Base-by-base conservation (phyloP, 1,140 invertebrate genomes). In the Phortica variegata region DNA sequence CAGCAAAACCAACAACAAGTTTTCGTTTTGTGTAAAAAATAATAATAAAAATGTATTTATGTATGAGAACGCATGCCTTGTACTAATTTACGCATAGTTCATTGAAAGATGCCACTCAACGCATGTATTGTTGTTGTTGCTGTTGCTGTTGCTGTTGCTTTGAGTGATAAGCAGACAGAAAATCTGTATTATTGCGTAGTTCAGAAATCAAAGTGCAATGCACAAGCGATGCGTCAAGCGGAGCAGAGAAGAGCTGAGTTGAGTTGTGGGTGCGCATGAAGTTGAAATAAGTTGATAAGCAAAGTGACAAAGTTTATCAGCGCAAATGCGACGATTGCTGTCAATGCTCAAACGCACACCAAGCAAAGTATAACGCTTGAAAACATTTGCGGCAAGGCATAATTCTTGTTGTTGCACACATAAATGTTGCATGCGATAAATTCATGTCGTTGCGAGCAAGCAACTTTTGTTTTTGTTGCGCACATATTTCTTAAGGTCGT, bases 401-500 rank as follows among this genome's bases (percentile, higher is more conserved):
- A n/a, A n/a, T n/a, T n/a, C n/a, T n/a, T n/a, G n/a, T n/a, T n/a
- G n/a, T n/a, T n/a, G n/a, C n/a, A n/a, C n/a, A n/a, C n/a, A n/a
- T n/a, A n/a, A n/a, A n/a, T n/a, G n/a, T n/a, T 59, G 49, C 36
- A 47, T 50, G n/a, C 57, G 50, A 54, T 56, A 56, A 56, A 56
- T 56, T 56, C 51, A 56, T 56, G 54, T 56, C 54, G 54, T 46
- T 33, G 43, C 47, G 40, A 29, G 39, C 54, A 43, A 47, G 26
- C 26, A 6, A 12, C 26, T 29, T 29, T 29, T 29, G 26, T 6
- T 29, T 34, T 34, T 34, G 8, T 34, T 15, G 54, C 60, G 53
- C 23, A 63, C 63, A 68, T 68, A 60, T 69, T 68, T 68, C 65
- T 69, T 68, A 68, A 68, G 63, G 63, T 68, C 63, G 63, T 65